Evolutionary conservation across 37 sponge, comb jelly and placozoan genomes (phyloP), one percentile per base, ranked within the genome.

Genomic region (Hexactinellida sp.): DNA sequence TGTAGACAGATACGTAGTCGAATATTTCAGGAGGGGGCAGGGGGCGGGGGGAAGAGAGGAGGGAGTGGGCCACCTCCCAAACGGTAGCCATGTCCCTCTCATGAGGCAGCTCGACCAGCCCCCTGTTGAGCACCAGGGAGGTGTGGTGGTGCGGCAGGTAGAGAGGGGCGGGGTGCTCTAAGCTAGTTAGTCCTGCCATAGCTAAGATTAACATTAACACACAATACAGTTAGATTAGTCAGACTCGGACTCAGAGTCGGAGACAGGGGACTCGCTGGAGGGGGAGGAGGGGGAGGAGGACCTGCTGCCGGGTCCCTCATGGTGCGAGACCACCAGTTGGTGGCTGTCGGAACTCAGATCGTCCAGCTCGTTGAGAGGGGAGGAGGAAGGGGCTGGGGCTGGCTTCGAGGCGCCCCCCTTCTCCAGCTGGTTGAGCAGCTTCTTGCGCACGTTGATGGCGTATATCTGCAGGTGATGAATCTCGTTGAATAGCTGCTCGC

Each of bases 401-500:
- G 5, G 76, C 34, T 25, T n/a, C 76, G 21, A 7, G 5, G 25
- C 3, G 25, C 76, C 19, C 3, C 13, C 76, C 30, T 63, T 63
- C 76, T 63, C 76, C 21, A n/a, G 28, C 30, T 63, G 76, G 34
- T 63, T 63, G 76, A 63, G 76, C 34, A 63, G 34, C 76, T n/a
- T 10, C 30, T 63, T 63, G 32, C 76, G 76, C 34, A 63, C 76
- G 5, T 63, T 63, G 13, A 25, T 63, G 5, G 76, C 76, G 25
- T 32, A 5, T 21, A 63, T 63, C 76, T 63, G 76, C 21, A 63
- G 76, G 34, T 63, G 76, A 28, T 63, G 76, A 32, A 63, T 63
- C 76, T 63, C 76, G 34, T 63, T 63, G 76, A 63, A 63, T 1
- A 63, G 76, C 30, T 95, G 92, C 83, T 91, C 93, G 0, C 82